Percentiles rank a stretch among this genome's conserved stretches.
Conservation (phyloP, 2,113 vertebrate genomes). For the Echinops telfairi region DNA sequence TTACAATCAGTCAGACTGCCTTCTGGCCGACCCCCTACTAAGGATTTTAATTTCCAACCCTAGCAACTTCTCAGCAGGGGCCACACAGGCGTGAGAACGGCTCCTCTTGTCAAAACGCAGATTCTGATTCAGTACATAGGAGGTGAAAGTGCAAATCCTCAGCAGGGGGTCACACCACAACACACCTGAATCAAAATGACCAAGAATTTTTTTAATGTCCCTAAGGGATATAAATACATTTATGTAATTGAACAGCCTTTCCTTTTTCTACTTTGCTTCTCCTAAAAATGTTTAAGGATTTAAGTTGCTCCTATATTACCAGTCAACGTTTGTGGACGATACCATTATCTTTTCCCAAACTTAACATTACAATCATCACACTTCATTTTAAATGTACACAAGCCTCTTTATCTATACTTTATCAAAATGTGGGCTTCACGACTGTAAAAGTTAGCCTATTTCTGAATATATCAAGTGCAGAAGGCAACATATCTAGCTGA, state of each 20-base stretch:
- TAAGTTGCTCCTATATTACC: neutral
- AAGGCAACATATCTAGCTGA: constrained; percentile 10
- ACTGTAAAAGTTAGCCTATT: neutral
- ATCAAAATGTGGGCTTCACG: neutral
- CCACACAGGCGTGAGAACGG: too few relatives aligned
- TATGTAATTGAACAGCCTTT: constrained; percentile 14
- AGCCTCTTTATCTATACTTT: neutral
- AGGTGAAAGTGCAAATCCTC: too few relatives aligned
- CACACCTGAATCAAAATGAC: neutral
- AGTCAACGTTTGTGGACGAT: neutral
- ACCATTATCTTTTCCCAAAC: neutral
- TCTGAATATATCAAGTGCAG: neutral
- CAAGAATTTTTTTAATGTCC: constrained; percentile 17
- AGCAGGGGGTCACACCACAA: neutral
- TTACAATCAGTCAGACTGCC: neutral
- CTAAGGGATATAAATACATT: neutral
- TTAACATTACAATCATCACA: neutral
- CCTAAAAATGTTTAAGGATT: neutral
- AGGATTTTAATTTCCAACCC: neutral
- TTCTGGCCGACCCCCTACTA: neutral
- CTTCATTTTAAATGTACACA: constrained; percentile 27
- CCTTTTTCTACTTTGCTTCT: constrained; percentile 27
- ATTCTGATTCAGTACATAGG: too few relatives aligned
- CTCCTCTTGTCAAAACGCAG: too few relatives aligned
- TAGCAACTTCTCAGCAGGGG: too few relatives aligned